Base-by-base conservation (phyloP, 2,888 invertebrate genomes). In the Platynereis dumerilii region DNA sequence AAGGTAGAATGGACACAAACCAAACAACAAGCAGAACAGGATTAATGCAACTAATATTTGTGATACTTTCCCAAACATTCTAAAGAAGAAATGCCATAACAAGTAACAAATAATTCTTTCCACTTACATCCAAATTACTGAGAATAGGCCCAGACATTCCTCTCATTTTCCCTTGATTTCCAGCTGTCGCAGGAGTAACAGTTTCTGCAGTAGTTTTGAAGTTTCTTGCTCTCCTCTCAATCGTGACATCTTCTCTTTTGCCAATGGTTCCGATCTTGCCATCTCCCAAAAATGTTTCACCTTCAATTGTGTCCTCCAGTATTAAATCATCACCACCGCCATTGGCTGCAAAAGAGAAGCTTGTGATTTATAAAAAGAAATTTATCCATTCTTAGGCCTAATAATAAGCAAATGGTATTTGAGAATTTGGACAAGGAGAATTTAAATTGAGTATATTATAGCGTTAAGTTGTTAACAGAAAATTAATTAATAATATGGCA, bases 291-390 rank as follows among this genome's bases (percentile, higher is more conserved):
- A 79, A 3, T 10, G 77, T 78, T 60, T 80, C 79, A 24, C 78
- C 75, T 55, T 79, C 81, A 10, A 76, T 67, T 57, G 75, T 72
- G 58, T 81, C 81, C 39, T 81, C 81, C 52, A 80, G 74, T 12
- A 80, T 70, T 20, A 81, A 45, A 61, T 79, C 79, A 42, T 15
- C 17, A 29, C 60, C 20, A 52, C 69, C 64, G 34, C 7, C 44
- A 42, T 15, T 17, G 12, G 12, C n/a, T 42, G 44, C 12, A 15
- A 42, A 42, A 42, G 44, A 17, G n/a, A 17, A 15, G n/a, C 44
- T 42, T 42, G 12, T 15, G 44, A 42, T 12, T 42, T 17, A 42
- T 17, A 42, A 17, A 15, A 42, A 12, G 12, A 42, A 15, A 42
- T 17, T 17, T 42, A 12, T 15, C 44, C n/a, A 42, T 42, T 42